phyloP scores from a whole-genome alignment of 2,113 vertebrate genomes.

The Tautogolabrus adspersus region DNA sequence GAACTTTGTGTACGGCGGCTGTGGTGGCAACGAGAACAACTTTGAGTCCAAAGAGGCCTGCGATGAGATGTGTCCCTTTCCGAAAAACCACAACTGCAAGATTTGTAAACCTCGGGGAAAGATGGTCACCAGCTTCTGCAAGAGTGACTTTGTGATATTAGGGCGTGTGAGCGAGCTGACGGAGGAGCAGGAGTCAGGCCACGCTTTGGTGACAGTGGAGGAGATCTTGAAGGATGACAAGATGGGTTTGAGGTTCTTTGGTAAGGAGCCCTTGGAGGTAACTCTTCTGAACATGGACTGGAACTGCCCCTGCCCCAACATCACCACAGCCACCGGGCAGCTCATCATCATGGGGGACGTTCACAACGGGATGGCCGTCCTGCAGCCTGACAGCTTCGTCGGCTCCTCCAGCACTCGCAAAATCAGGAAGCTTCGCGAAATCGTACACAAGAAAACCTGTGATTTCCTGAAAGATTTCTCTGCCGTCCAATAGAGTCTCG shows the following conservation, averaged over 20 bases:
- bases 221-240: constrained; percentile 98
- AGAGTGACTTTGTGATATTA: constrained; percentile 95
- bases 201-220: constrained; percentile 92
- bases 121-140: constrained; percentile 96
- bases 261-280: constrained; percentile 93
- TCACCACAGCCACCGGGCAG: constrained; percentile 87
- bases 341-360: constrained; percentile 98
- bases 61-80: constrained; percentile 95
- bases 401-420: constrained; percentile 88
- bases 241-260: constrained; percentile 97
- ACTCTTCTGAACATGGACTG: constrained; percentile 96
- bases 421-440: constrained; percentile 91
- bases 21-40: constrained; percentile 96
- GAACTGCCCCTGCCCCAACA: constrained; percentile 95
- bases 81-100: constrained; percentile 90
- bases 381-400: constrained; percentile 95
- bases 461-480: constrained; percentile 93
- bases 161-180: constrained; percentile 92
- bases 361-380: constrained; percentile 94
- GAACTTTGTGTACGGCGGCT: constrained; percentile 95
- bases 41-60: constrained; percentile 95
- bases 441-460: constrained; percentile 95
- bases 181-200: constrained; percentile 92
- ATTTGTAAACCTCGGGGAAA: constrained; percentile 92
- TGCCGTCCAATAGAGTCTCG: constrained; percentile 81